Conservation (phyloP, 1,140 invertebrate genomes). For the Cyclargus thomasi region DNA sequence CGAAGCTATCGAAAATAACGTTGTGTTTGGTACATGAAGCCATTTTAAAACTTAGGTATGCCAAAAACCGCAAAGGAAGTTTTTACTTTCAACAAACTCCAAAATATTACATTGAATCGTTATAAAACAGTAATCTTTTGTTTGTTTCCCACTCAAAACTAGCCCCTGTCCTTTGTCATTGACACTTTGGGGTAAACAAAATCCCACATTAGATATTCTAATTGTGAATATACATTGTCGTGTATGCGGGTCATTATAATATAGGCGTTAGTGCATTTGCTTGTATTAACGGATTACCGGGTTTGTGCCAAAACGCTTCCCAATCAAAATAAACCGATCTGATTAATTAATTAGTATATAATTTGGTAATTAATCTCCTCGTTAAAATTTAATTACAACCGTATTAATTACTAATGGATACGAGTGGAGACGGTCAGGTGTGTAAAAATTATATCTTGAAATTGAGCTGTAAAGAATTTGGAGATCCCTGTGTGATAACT, state of each 20-base stretch:
- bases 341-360: neutral
- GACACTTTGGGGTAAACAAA: neutral
- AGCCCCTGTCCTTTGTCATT: neutral
- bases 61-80: too few species aligned
- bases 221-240: neutral
- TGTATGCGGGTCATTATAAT: neutral
- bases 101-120: too few species aligned
- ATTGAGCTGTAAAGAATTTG: too few species aligned
- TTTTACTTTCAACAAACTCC: too few species aligned
- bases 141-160: too few species aligned
- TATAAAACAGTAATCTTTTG: too few species aligned
- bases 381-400: slow-evolving; percentile 5
- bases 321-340: slow-evolving; percentile 20
- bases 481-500: too few species aligned
- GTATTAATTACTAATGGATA: slow-evolving; percentile 9
- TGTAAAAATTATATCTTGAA: neutral
- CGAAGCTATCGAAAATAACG: too few species aligned
- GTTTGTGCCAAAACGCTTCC: slow-evolving; percentile 22
- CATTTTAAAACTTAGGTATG: too few species aligned
- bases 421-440: neutral
- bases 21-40: too few species aligned
- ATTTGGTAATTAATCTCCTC: neutral
- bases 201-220: slow-evolving; percentile 3
- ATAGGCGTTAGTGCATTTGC: slow-evolving; percentile 23
- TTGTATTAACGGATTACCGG: slow-evolving; percentile 31